Evolutionary conservation across 2,113 vertebrate genomes (phyloP).

Genomic region (Recurvirostra avosetta): DNA sequence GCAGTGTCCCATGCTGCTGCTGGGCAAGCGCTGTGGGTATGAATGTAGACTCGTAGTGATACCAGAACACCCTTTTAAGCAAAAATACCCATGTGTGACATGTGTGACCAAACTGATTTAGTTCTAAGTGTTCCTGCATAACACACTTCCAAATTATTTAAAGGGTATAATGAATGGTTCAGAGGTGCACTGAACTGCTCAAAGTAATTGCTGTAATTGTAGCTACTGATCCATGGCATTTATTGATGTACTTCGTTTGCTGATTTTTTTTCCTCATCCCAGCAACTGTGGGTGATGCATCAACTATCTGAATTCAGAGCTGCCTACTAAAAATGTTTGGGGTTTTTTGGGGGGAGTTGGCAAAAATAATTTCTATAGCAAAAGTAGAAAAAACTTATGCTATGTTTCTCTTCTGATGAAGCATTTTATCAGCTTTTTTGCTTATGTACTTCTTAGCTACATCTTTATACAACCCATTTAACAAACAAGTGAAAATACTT

Average conservation of each 20-base stretch:
- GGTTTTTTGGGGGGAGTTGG: accelerated
- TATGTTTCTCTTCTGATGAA: neutral
- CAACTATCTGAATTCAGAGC: neutral
- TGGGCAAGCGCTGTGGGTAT: neutral
- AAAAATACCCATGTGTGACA: neutral
- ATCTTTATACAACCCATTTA: neutral
- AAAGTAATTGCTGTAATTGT: neutral
- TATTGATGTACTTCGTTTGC: neutral
- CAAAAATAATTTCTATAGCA: neutral
- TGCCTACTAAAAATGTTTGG: neutral
- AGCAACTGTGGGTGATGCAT: neutral
- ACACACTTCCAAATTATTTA: neutral
- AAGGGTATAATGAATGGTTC: neutral
- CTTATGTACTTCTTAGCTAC: neutral
- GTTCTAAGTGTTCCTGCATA: neutral
- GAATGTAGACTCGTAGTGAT: no score
- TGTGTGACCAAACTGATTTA: neutral
- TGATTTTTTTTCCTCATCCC: neutral
- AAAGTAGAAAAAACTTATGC: neutral
- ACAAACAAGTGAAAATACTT: neutral
- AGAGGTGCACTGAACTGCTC: neutral
- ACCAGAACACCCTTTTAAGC: neutral
- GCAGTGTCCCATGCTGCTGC: neutral
- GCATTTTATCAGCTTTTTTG: neutral
- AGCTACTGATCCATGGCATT: neutral